Evolutionary conservation across 1,140 invertebrate species (phyloP).

Genomic region (Mesaphorura yosii): DNA sequence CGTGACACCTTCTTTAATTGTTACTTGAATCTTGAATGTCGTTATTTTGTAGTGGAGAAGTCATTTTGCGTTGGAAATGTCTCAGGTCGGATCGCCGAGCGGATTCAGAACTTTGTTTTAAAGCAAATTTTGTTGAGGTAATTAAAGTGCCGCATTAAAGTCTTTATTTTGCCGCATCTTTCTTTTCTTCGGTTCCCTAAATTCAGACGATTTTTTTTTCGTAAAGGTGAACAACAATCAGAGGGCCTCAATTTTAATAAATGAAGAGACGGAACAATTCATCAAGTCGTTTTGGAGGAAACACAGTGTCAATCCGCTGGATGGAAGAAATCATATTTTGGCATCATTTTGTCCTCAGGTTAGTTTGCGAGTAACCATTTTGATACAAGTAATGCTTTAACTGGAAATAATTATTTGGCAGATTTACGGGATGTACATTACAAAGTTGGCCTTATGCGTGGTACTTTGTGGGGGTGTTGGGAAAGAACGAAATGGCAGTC

Average conservation of each 20-base stretch:
- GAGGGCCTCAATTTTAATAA: conserved; percentile 45
- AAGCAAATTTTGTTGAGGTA: conserved; percentile 60
- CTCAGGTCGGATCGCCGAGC: conserved; percentile 46
- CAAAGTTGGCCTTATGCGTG: conserved; percentile 70
- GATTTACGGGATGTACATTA: conserved; percentile 74
- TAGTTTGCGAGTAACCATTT: conserved; percentile 19
- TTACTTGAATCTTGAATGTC: conserved; percentile 3
- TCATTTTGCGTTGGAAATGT: conserved; percentile 59
- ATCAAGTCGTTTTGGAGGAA: conserved; percentile 64
- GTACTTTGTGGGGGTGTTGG: conserved; percentile 58
- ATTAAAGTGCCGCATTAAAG: conserved; percentile 8
- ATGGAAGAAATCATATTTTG: conserved; percentile 65
- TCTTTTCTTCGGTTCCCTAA: not conserved
- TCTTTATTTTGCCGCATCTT: not conserved
- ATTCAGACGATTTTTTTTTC: not conserved
- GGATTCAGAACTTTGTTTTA: conserved; percentile 57
- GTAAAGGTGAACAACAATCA: conserved; percentile 52
- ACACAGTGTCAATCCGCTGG: conserved; percentile 49
- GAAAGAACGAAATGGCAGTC: conserved; percentile 44
- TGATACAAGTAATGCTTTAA: no score
- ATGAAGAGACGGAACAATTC: conserved; percentile 56
- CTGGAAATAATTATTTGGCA: no score
- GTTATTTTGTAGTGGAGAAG: conserved; percentile 51
- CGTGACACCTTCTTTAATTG: not conserved
- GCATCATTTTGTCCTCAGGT: conserved; percentile 73